Conservation (phyloP, 1,140 invertebrate species). For the Uloborus diversus region DNA sequence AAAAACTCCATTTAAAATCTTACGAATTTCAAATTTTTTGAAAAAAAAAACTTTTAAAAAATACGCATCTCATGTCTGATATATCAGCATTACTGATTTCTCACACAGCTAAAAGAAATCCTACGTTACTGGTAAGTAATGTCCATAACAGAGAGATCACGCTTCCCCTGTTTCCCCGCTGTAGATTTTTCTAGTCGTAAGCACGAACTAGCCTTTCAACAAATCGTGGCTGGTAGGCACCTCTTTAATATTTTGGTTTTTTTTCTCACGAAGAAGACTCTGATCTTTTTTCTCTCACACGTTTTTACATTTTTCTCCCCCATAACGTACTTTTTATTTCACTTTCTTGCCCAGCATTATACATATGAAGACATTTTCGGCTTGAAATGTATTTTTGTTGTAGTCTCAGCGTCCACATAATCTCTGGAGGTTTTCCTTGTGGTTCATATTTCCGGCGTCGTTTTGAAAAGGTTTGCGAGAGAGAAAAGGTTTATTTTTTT, state of each 20-base stretch:
- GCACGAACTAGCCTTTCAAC: conserved; percentile 16
- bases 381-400: conserved; percentile 14
- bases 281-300: not conserved
- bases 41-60: too few species aligned
- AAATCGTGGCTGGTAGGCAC: conserved; percentile 2
- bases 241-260: conserved; percentile 20
- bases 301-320: not conserved
- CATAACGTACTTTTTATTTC: not conserved
- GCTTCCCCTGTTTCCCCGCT: not conserved
- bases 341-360: not conserved
- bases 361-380: not conserved
- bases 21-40: too few species aligned
- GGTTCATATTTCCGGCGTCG: too few species aligned
- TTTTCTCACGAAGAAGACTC: too few species aligned
- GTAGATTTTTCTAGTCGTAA: not conserved
- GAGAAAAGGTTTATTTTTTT: too few species aligned
- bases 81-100: too few species aligned
- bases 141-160: not conserved
- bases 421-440: not conserved
- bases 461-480: too few species aligned
- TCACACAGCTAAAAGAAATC: not conserved
- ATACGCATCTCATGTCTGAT: too few species aligned
- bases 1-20: too few species aligned
- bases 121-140: conserved; percentile 25
- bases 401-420: not conserved